Percentiles rank a stretch among this genome's conserved stretches.
Conservation (phyloP, 2,113 vertebrate species). For the Anoplopoma fimbria region DNA sequence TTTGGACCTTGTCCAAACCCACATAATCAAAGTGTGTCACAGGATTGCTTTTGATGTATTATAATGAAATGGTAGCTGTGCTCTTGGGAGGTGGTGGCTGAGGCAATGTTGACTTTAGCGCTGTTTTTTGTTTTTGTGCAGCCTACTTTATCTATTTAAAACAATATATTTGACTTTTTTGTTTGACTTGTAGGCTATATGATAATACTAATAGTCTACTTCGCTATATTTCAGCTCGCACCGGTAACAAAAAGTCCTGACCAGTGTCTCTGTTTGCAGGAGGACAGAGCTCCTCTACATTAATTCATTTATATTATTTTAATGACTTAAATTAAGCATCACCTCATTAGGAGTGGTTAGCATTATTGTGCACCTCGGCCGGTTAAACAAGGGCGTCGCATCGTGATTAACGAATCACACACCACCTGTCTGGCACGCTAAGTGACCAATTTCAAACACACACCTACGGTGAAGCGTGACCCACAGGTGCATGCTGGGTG, state of each 20-base stretch:
- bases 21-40: too few species aligned
- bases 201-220: not conserved
- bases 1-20: too few species aligned
- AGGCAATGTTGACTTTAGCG: not conserved
- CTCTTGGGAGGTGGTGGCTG: not conserved
- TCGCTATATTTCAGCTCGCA: not conserved
- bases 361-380: not conserved
- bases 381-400: not conserved
- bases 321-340: not conserved
- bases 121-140: not conserved
- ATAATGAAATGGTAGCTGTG: not conserved
- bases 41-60: not conserved
- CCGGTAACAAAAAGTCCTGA: not conserved
- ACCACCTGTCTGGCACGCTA: not conserved
- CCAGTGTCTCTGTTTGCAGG: too few species aligned
- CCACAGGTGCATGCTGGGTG: not conserved
- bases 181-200: too few species aligned
- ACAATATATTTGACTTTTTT: too few species aligned
- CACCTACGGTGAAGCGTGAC: not conserved
- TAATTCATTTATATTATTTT: not conserved
- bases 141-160: not conserved
- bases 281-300: too few species aligned
- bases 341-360: not conserved
- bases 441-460: not conserved
- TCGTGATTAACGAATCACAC: not conserved